Conservation (phyloP, 2,797 vertebrate species). For the Clarias laeviceps region DNA sequence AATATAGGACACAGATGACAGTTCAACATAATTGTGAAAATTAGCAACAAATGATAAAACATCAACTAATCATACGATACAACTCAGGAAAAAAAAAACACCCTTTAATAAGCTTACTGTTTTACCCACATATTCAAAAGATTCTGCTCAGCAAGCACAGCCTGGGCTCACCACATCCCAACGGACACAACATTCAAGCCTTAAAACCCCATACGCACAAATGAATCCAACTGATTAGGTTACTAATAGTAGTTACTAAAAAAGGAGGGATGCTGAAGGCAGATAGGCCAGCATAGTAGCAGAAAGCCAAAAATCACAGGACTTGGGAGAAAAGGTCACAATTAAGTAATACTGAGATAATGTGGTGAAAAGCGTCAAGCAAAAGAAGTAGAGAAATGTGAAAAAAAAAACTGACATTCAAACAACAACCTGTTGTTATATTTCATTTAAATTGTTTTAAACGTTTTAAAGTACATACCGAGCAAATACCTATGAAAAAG, state of each 20-base stretch:
- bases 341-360: slow-evolving; percentile 49
- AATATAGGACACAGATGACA: slow-evolving; percentile 59
- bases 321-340: slow-evolving; percentile 15
- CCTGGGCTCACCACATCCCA: slow-evolving; percentile 40
- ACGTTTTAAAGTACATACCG: slow-evolving; percentile 61
- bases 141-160: slow-evolving; percentile 44
- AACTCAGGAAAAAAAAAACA: slow-evolving; percentile 55
- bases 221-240: slow-evolving; percentile 20
- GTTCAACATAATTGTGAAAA: slow-evolving; percentile 58
- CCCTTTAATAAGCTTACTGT: slow-evolving; percentile 40
- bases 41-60: slow-evolving; percentile 56
- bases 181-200: slow-evolving; percentile 45
- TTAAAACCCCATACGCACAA: slow-evolving; percentile 35
- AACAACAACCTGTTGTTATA: slow-evolving; percentile 62
- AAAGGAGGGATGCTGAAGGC: slow-evolving; percentile 22
- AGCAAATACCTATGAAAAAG: slow-evolving; percentile 53
- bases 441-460: slow-evolving; percentile 53
- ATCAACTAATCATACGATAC: slow-evolving; percentile 57
- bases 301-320: slow-evolving; percentile 36
- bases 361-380: slow-evolving; percentile 31
- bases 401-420: slow-evolving; percentile 67
- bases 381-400: slow-evolving; percentile 30
- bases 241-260: slow-evolving; percentile 34
- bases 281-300: slow-evolving; percentile 32
- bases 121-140: slow-evolving; percentile 49